Evolutionary conservation across 2,888 invertebrate genomes (phyloP).

Genomic region (Pomacea canaliculata): DNA sequence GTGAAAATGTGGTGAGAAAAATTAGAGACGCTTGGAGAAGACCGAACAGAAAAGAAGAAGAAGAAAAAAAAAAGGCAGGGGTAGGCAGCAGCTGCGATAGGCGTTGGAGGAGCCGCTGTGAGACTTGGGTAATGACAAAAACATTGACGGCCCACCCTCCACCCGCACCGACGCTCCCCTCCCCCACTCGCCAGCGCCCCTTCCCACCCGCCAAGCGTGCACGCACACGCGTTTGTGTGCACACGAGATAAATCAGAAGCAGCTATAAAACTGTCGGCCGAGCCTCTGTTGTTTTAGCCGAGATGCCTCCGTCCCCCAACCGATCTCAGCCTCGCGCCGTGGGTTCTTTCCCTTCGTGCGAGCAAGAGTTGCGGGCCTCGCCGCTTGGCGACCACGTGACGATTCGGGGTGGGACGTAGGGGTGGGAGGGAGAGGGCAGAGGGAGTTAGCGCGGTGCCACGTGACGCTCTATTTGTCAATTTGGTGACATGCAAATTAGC

Average conservation of each 20-base stretch:
- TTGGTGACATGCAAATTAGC: too few species aligned
- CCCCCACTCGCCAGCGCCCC: not conserved
- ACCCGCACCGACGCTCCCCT: not conserved
- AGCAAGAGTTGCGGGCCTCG: not conserved
- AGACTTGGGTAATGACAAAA: constrained; percentile 17
- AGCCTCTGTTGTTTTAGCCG: constrained; percentile 17
- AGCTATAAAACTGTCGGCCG: constrained; percentile 20
- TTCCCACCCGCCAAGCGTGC: not conserved
- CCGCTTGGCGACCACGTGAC: not conserved
- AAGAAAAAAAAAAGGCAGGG: constrained; percentile 3
- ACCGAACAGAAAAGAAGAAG: constrained; percentile 15
- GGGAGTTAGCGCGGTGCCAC: constrained; percentile 10
- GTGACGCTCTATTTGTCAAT: too few species aligned
- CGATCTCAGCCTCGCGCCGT: not conserved
- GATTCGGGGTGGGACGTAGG: not conserved
- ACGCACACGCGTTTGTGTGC: constrained; percentile 9
- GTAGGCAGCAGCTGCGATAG: constrained; percentile 13
- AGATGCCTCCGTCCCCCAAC: not conserved
- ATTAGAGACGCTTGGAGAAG: constrained; percentile 5
- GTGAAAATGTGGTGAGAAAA: constrained; percentile 22
- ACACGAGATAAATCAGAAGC: constrained; percentile 16
- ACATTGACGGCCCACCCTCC: constrained; percentile 3
- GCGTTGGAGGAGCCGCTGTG: constrained; percentile 1
- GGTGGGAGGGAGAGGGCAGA: not conserved
- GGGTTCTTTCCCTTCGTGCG: not conserved